A percentile compares a stretch with the other conserved stretches of the same genome.
These are phyloP conservation scores for Xerus rutilus DNA, from an alignment of 2,797 vertebrate species.

Conservation along the genomic window DNA sequence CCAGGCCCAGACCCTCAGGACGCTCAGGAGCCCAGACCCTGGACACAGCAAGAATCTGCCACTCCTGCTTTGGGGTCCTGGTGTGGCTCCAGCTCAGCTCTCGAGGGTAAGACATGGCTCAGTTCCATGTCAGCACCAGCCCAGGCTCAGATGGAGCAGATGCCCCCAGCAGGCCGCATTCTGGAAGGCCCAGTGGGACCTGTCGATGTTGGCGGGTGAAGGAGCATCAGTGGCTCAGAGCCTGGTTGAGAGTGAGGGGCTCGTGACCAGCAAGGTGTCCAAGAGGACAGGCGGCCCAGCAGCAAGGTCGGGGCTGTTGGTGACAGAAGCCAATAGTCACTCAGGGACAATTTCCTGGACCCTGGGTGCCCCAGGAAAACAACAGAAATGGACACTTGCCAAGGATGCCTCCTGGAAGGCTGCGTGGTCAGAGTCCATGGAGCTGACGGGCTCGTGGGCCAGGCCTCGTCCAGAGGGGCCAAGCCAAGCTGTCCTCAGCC, in stretches of 20 bases:
- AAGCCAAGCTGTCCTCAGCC: neutral
- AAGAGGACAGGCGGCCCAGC: too few species aligned
- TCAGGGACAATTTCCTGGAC: neutral
- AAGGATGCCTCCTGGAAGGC: neutral
- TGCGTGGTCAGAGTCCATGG: neutral
- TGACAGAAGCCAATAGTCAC: neutral
- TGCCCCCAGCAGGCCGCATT: neutral
- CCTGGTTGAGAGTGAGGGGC: too few species aligned
- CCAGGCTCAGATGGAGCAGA: neutral
- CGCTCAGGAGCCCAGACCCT: neutral
- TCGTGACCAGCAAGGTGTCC: too few species aligned
- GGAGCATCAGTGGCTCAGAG: too few species aligned
- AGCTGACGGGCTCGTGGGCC: neutral
- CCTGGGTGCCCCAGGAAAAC: neutral
- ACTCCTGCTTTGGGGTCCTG: neutral
- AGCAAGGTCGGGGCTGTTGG: neutral
- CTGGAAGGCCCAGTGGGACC: neutral
- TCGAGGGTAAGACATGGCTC: neutral
- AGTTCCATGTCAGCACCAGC: neutral
- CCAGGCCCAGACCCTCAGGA: too few species aligned
- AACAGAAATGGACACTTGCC: neutral
- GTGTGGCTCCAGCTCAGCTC: neutral
- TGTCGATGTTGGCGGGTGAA: fast-evolving
- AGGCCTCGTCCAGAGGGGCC: neutral
- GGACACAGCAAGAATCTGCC: fast-evolving